phyloP scores from a whole-genome alignment of 2,888 invertebrate species.

The Stictocephala bisonia region DNA sequence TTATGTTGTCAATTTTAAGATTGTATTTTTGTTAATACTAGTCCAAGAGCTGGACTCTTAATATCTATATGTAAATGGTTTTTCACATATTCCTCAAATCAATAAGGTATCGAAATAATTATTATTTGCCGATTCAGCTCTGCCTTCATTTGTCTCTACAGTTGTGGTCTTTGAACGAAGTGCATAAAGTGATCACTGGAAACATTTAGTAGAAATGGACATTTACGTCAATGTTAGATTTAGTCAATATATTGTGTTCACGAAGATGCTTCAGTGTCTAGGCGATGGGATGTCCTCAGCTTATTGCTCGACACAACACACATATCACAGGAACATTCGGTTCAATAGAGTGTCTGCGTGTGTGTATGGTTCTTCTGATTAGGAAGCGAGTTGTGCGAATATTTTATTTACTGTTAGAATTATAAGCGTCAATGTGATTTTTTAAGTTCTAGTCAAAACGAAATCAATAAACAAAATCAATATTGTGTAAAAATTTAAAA shows the following conservation, averaged over 20 bases:
- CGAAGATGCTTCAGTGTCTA: constrained; percentile 35
- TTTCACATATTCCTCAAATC: too few relatives aligned
- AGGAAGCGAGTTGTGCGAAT: too few relatives aligned
- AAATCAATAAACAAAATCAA: constrained; percentile 3
- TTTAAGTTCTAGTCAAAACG: constrained; percentile 28
- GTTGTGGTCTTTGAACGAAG: constrained; percentile 13
- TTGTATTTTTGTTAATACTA: too few relatives aligned
- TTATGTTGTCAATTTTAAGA: too few relatives aligned
- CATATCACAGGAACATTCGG: constrained; percentile 43
- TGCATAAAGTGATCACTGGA: constrained; percentile 5
- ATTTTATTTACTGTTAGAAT: constrained; percentile 34
- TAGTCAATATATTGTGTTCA: constrained; percentile 46
- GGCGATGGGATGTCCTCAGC: constrained; percentile 21
- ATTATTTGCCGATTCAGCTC: neutral
- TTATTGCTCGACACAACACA: constrained; percentile 24
- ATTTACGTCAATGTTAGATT: constrained; percentile 47
- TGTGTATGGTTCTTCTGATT: constrained; percentile 24
- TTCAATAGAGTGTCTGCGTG: constrained; percentile 1
- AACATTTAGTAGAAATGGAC: constrained; percentile 40
- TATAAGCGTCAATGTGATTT: constrained; percentile 37
- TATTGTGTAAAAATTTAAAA: constrained; percentile 36
- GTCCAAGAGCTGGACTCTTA: too few relatives aligned
- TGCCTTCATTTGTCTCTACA: neutral
- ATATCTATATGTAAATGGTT: too few relatives aligned
- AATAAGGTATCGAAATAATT: too few relatives aligned